A percentile compares a stretch with the other conserved stretches of the same genome.
Conservation (phyloP, 2,888 invertebrate species). For the Ectobius pallidus region DNA sequence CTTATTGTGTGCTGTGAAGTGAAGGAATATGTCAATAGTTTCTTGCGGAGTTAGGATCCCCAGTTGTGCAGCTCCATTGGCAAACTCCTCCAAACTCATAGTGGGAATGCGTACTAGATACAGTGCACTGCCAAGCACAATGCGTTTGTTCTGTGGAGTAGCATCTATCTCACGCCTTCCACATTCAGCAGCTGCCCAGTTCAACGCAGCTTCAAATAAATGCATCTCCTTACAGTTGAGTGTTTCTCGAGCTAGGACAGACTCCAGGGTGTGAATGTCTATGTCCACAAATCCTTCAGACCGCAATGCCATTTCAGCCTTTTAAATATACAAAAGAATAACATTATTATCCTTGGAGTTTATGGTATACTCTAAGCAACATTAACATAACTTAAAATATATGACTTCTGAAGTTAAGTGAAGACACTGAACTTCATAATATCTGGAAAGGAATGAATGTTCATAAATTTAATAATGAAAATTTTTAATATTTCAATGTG, state of each 20-base stretch:
- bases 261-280: conserved; percentile 90
- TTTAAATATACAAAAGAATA: conserved; percentile 44
- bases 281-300: conserved; percentile 97
- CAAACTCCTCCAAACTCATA: conserved; percentile 93
- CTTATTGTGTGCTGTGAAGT: conserved; percentile 90
- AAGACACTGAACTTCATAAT: too few relatives aligned
- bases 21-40: conserved; percentile 92
- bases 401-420: too few relatives aligned
- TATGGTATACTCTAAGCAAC: too few relatives aligned
- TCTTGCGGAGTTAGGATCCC: conserved; percentile 91
- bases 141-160: conserved; percentile 78
- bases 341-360: too few relatives aligned
- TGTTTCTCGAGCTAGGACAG: conserved; percentile 90
- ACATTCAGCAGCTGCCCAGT: conserved; percentile 95
- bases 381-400: too few relatives aligned
- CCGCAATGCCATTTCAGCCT: conserved; percentile 95
- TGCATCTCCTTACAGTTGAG: conserved; percentile 94
- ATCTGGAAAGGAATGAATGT: too few relatives aligned
- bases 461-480: too few relatives aligned
- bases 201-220: conserved; percentile 86
- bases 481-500: too few relatives aligned
- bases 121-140: conserved; percentile 77
- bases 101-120: conserved; percentile 91
- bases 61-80: conserved; percentile 92
- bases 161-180: conserved; percentile 80